Evolutionary conservation across 2,113 vertebrate species (phyloP), one percentile per base, ranked within the genome.

Genomic region (Polypterus senegalus): DNA sequence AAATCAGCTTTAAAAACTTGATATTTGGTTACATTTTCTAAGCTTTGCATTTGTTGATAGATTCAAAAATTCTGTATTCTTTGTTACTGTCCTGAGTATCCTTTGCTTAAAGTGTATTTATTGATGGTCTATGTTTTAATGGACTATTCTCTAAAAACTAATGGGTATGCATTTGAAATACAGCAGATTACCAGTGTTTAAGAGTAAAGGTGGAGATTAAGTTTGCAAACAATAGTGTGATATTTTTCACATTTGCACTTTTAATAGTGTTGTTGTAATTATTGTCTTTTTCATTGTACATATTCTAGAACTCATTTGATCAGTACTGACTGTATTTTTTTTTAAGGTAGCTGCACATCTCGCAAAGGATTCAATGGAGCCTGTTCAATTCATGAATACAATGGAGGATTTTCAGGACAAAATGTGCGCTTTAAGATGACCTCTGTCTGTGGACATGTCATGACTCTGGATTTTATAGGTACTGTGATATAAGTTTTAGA

Each of bases 381-480:
- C 0, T 99, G 96, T 70, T 97, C 91, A 0, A 93, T 99, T 27
- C 90, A 98, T 0, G 92, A 98, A 58, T 98, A 95, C 73, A 69
- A 65, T 0, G 93, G 91, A 1, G 86, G 75, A 3, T 99, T 99
- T 9, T 2, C 80, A 3, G 89, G 91, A n/a, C 95, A 97, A 65
- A 73, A 63, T 0, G 88, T 82, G 47, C 88, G 79, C 61, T 99
- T 92, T 71, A 98, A 93, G 83, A 97, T 99, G 94, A 97, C 96
- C 0, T 98, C 95, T 0, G 96, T 99, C 9, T 99, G 96, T 48
- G 96, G 96, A 8, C 96, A 99, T 0, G 93, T 99, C 64, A 97
- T 98, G 94, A 97, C 92, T 67, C 74, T 99, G 82, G 96, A 99
- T 76, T 99, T 99, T 74, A 92, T 90, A 64, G 96, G 96, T 92